Evolutionary conservation across 2,888 invertebrate genomes (phyloP).

Genomic region (Pedicia rivosa): DNA sequence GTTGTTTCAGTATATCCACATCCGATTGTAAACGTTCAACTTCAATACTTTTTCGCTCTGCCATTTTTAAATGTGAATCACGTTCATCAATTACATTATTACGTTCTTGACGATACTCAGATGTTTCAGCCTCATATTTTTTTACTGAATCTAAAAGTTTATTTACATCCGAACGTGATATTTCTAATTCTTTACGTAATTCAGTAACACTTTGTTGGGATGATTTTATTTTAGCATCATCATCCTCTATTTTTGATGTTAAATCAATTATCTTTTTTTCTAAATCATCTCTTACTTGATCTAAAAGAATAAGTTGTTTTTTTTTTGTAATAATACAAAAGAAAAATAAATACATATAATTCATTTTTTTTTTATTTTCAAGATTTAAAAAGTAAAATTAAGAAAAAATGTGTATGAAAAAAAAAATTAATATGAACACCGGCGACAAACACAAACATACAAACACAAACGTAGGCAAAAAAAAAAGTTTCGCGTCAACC

Average conservation of each 20-base stretch:
- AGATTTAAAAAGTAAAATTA: too few species aligned
- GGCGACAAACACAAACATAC: too few species aligned
- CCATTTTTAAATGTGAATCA: constrained; percentile 51
- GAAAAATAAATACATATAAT: too few species aligned
- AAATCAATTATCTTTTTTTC: constrained; percentile 39
- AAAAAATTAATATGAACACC: too few species aligned
- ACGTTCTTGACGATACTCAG: constrained; percentile 49
- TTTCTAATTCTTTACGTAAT: constrained; percentile 45
- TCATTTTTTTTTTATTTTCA: too few species aligned
- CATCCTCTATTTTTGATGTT: constrained; percentile 44
- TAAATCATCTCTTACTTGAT: constrained; percentile 37
- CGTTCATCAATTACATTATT: constrained; percentile 58
- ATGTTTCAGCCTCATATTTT: constrained; percentile 46
- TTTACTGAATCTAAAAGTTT: constrained; percentile 46
- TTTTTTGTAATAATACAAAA: too few species aligned
- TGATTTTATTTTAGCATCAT: constrained; percentile 41
- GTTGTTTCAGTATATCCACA: constrained; percentile 49
- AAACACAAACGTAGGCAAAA: too few species aligned
- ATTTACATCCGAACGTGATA: constrained; percentile 42
- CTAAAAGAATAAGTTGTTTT: too few species aligned
- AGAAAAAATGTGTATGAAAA: too few species aligned
- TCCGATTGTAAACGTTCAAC: constrained; percentile 55
- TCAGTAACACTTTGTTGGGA: constrained; percentile 45
- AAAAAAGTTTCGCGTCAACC: too few species aligned
- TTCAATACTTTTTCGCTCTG: constrained; percentile 56